Conservation (phyloP, 2,113 vertebrate species). For the Taxidea taxus region DNA sequence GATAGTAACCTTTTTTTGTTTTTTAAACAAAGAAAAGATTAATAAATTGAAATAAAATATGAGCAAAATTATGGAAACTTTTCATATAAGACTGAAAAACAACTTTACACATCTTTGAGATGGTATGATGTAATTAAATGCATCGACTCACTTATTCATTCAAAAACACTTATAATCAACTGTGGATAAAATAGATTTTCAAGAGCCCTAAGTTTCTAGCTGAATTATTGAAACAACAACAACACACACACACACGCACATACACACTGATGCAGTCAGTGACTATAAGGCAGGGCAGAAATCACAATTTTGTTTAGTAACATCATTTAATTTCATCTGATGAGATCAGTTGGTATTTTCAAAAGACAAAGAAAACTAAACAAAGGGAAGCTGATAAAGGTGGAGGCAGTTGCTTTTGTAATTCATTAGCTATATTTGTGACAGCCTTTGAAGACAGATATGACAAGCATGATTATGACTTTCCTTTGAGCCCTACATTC, state of each 20-base stretch:
- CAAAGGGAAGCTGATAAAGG: slow-evolving; percentile 51
- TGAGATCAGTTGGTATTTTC: slow-evolving; percentile 50
- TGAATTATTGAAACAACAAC: neutral
- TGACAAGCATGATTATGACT: slow-evolving; percentile 64
- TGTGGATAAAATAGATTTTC: neutral
- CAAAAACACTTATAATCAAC: neutral
- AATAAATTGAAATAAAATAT: neutral
- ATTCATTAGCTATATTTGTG: slow-evolving; percentile 70
- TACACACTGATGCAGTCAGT: neutral
- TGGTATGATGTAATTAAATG: neutral
- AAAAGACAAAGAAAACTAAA: slow-evolving; percentile 71
- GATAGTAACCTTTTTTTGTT: neutral
- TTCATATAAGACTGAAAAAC: neutral
- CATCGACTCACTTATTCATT: neutral
- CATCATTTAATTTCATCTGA: neutral
- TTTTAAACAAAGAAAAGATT: neutral
- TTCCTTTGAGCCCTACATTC: slow-evolving; percentile 71
- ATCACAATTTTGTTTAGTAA: neutral
- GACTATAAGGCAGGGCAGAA: neutral
- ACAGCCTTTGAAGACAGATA: slow-evolving; percentile 74
- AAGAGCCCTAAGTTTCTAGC: neutral
- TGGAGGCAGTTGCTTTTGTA: slow-evolving; percentile 67
- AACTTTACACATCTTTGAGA: neutral
- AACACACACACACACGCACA: neutral
- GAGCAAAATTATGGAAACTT: neutral